Percentiles rank a stretch among this genome's conserved stretches.
Evolutionary conservation across 2,797 vertebrate species (phyloP).

Genomic region (Sebastolobus altivelis): DNA sequence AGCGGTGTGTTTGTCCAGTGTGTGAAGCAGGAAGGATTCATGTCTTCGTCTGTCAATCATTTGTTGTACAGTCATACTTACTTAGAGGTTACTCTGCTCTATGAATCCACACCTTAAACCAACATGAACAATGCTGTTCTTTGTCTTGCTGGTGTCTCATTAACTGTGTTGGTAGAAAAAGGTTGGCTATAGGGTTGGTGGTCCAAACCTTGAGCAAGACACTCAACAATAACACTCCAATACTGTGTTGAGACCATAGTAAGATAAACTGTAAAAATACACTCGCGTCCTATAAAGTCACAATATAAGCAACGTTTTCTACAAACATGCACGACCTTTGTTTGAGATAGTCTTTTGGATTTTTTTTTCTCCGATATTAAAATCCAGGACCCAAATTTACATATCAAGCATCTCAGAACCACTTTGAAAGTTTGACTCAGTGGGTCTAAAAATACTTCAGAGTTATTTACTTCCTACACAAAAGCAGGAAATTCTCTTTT

Average conservation of each 20-base stretch:
- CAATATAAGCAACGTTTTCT: slow-evolving; percentile 9
- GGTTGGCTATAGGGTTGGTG: background rate
- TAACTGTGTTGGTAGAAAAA: background rate
- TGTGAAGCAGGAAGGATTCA: background rate
- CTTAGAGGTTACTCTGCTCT: background rate
- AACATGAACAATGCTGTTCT: background rate
- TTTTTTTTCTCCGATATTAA: slow-evolving; percentile 20
- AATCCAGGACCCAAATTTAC: slow-evolving; percentile 53
- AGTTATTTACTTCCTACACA: slow-evolving; percentile 51
- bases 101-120: slow-evolving; percentile 16
- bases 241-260: background rate
- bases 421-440: slow-evolving; percentile 46
- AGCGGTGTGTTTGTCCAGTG: slow-evolving; percentile 15
- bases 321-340: slow-evolving; percentile 4
- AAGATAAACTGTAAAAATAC: slow-evolving; percentile 7
- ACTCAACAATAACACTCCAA: background rate
- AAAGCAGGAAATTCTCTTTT: slow-evolving; percentile 47
- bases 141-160: background rate
- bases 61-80: background rate
- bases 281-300: slow-evolving; percentile 8
- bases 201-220: background rate
- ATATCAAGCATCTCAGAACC: slow-evolving; percentile 60
- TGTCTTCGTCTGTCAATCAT: background rate
- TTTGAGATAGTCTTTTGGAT: slow-evolving; percentile 6
- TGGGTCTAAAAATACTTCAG: slow-evolving; percentile 69